A percentile compares a stretch with the other conserved stretches of the same genome.
Evolutionary conservation across 1,140 invertebrate genomes (phyloP).

Genomic region (Solenopsis invicta): DNA sequence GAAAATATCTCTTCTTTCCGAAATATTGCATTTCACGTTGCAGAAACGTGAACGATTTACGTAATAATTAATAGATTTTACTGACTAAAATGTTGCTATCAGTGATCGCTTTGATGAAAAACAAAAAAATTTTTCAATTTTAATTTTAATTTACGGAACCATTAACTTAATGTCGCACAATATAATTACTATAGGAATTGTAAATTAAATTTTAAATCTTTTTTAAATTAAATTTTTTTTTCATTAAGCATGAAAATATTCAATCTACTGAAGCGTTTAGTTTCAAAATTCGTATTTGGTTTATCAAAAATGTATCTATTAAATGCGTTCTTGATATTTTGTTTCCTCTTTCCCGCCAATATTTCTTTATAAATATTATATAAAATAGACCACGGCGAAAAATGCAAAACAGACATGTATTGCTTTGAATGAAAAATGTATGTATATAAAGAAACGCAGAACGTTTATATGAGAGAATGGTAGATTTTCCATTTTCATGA

Average conservation of each 20-base stretch:
- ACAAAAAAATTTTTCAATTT: neutral
- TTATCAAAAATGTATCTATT: constrained; percentile 14
- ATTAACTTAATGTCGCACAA: constrained; percentile 2
- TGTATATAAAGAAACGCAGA: constrained; percentile 29
- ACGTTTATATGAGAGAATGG: neutral
- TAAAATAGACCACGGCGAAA: constrained; percentile 27
- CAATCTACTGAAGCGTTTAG: neutral
- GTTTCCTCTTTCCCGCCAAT: neutral
- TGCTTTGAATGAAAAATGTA: constrained; percentile 50
- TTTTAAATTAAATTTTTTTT: neutral
- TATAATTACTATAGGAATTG: neutral
- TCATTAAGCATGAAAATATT: neutral
- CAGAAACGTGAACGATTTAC: neutral
- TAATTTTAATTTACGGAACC: neutral
- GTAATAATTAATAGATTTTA: constrained; percentile 20
- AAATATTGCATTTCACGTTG: no score
- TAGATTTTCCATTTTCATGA: constrained; percentile 57
- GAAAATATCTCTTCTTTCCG: neutral
- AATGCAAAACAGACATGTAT: constrained; percentile 23
- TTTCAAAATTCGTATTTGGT: neutral
- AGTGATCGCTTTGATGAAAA: neutral
- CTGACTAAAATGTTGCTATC: neutral
- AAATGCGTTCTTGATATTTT: constrained; percentile 1
- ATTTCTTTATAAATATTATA: constrained; percentile 43
- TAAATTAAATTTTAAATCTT: constrained; percentile 11